Evolutionary conservation across 2,113 vertebrate genomes (phyloP), one percentile per base, ranked within the genome.

Genomic region (Gallinago undulata): DNA sequence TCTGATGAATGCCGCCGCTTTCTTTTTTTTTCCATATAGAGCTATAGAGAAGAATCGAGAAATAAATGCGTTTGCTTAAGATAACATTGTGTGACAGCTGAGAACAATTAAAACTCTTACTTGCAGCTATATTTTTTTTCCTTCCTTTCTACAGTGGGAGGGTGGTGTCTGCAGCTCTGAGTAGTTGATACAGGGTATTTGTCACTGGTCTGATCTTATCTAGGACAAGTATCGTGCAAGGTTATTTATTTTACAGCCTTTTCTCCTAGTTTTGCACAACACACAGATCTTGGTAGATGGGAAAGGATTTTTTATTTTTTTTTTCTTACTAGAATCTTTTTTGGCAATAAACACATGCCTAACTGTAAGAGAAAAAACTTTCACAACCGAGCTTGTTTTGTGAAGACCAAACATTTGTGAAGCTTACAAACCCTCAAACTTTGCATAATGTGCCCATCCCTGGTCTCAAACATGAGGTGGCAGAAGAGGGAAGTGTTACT

Each of bases 401-500:
- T 87, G 92, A 96, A 94, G 95, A 86, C 96, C 96, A 96, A 94
- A 96, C 96, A 95, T 96, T 96, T 96, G 94, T 92, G 96, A 95
- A 87, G 96, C 95, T 96, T 94, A 93, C 96, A 95, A 92, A 97
- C 95, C 89, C 87, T 94, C 95, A 94, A 92, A 92, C 89, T 96
- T 96, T 96, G 94, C 96, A 96, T 96, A 95, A 96, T 96, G 69
- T 87, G 87, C 94, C 95, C 94, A 95, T 97, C 89, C 83, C 87
- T 97, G 90, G 93, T 89, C 94, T 96, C 79, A 91, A 92, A 93
- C 96, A 93, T 97, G 84, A 97, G 95, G 94, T 93, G 97, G 94
- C 97, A 98, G 98, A 97, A 97, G 97, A 98, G 97, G 94, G 90
- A 96, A 97, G 96, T 97, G 97, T 97, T 97, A 90, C 96, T 98